A percentile compares a stretch with the other conserved stretches of the same genome.
Conservation (phyloP, 1,140 invertebrate genomes). For the Diuraphis noxia region DNA sequence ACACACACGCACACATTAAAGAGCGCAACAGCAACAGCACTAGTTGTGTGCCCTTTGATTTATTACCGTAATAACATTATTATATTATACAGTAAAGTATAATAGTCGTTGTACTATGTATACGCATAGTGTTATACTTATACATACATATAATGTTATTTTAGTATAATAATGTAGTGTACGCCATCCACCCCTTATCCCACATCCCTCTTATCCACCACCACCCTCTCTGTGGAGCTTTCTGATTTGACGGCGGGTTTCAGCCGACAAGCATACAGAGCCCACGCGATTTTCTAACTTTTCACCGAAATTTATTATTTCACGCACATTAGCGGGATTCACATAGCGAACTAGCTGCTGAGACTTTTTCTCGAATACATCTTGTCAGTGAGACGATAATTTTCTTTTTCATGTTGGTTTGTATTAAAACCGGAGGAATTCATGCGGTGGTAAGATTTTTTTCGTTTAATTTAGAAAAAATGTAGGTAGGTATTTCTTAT, state of each 20-base stretch:
- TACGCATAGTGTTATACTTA: background rate
- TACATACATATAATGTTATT: background rate
- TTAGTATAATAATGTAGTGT: conserved; percentile 3
- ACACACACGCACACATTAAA: background rate
- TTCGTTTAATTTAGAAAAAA: background rate
- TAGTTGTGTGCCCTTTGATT: conserved; percentile 27
- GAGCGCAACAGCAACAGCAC: background rate
- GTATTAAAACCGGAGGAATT: background rate
- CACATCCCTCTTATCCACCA: background rate
- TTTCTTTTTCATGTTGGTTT: background rate
- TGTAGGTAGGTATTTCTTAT: background rate
- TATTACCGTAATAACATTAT: conserved; percentile 28
- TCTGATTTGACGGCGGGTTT: background rate
- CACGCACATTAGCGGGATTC: background rate
- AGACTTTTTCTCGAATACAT: background rate
- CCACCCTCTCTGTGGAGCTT: background rate
- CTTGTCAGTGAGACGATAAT: background rate
- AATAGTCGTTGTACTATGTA: background rate
- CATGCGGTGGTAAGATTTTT: background rate
- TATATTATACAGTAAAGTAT: background rate
- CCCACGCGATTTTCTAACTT: background rate
- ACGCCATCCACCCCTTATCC: background rate
- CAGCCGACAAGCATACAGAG: background rate
- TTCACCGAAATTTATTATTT: background rate
- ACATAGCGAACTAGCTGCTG: too few species aligned